phyloP scores from a whole-genome alignment of 2,797 vertebrate species.

The Clarias laeviceps region DNA sequence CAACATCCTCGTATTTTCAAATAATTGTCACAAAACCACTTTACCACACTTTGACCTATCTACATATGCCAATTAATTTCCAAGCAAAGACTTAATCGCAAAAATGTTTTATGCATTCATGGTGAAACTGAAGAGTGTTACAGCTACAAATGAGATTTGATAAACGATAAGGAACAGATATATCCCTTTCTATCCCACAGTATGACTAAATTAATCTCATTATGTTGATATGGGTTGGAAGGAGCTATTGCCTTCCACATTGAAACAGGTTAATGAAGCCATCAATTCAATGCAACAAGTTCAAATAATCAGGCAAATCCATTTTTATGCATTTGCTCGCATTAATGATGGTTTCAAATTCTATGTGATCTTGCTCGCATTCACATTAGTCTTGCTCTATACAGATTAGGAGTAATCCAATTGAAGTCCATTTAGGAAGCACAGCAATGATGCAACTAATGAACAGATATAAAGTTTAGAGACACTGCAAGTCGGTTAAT shows the following conservation, averaged over 20 bases:
- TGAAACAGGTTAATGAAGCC: constrained; percentile 38
- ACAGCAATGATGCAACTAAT: constrained; percentile 61
- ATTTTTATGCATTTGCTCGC: constrained; percentile 47
- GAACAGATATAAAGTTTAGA: constrained; percentile 52
- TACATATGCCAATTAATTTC: not conserved
- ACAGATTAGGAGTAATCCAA: constrained; percentile 62
- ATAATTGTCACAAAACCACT: not conserved
- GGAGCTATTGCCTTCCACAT: constrained; percentile 13
- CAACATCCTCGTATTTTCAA: not conserved
- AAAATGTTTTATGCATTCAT: not conserved
- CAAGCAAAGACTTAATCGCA: not conserved
- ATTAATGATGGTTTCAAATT: constrained; percentile 45
- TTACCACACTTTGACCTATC: not conserved
- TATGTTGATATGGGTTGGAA: constrained; percentile 29
- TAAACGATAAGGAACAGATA: constrained; percentile 2
- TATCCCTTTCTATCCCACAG: constrained; percentile 18
- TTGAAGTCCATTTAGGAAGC: constrained; percentile 53
- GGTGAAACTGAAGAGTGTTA: not conserved
- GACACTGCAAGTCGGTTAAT: constrained; percentile 25
- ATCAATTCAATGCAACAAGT: constrained; percentile 36
- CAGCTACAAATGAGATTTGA: not conserved
- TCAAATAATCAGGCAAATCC: constrained; percentile 41
- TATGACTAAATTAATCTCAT: constrained; percentile 39
- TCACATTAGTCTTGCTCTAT: constrained; percentile 46
- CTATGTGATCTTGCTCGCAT: constrained; percentile 35